A percentile compares a stretch with the other conserved stretches of the same genome.
Conservation (phyloP, 92 coral and sea anemone species). For the Parazoanthus swiftii region DNA sequence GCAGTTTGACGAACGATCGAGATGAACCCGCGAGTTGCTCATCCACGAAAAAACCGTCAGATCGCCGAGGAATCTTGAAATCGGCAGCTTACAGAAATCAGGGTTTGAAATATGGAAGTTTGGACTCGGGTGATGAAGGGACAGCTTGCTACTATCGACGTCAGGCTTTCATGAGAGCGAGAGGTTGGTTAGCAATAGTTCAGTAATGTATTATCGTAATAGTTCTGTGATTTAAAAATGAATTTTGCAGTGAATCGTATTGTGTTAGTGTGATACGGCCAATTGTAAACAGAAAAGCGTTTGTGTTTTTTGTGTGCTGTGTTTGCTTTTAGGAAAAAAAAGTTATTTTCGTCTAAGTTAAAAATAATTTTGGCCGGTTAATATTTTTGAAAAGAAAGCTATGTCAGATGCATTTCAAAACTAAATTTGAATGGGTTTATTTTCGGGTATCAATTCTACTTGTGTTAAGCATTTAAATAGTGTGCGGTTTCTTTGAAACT, state of each 20-base stretch:
- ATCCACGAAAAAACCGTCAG: conserved; percentile 27
- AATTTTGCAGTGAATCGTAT: not conserved
- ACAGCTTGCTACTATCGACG: conserved; percentile 29
- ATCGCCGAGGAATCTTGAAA: conserved; percentile 83
- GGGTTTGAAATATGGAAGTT: conserved; percentile 67
- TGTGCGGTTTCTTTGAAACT: conserved; percentile 40
- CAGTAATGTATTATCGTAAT: not conserved
- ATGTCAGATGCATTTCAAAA: not conserved
- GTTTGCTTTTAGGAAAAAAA: not conserved
- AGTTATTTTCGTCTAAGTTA: not conserved
- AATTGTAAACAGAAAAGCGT: not conserved
- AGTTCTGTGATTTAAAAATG: not conserved
- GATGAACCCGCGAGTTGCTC: conserved; percentile 3
- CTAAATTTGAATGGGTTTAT: conserved; percentile 22
- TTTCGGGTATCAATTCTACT: not conserved
- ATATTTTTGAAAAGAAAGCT: no score
- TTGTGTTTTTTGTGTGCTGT: not conserved
- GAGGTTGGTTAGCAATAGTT: conserved; percentile 22
- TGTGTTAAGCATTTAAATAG: conserved; percentile 20
- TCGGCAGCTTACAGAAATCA: conserved; percentile 88
- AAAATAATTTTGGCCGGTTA: not conserved
- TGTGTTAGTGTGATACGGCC: not conserved
- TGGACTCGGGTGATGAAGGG: conserved; percentile 53
- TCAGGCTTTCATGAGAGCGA: conserved; percentile 24
- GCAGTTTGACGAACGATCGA: conserved; percentile 30